These are phyloP conservation scores for Sphaerodactylus townsendi DNA, from an alignment of 2,113 vertebrate species.

Conservation along the genomic window DNA sequence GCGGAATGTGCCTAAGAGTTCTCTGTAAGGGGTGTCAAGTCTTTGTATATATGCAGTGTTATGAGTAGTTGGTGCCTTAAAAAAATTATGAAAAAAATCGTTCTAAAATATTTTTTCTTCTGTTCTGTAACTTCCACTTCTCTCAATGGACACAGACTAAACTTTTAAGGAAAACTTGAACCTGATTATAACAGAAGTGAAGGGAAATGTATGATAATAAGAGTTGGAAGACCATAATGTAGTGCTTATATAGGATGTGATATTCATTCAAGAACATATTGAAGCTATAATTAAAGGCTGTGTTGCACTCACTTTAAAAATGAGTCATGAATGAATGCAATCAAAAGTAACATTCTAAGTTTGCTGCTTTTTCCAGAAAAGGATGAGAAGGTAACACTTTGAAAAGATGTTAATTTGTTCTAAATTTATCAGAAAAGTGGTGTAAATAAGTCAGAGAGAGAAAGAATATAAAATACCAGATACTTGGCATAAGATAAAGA, in stretches of 20 bases:
- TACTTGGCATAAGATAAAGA: neutral
- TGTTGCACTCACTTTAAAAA: slow-evolving; percentile 70
- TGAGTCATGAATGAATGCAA: slow-evolving; percentile 70
- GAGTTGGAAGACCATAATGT: slow-evolving; percentile 69
- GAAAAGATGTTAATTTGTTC: slow-evolving; percentile 50
- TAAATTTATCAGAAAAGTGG: slow-evolving; percentile 43
- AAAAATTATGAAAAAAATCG: too few species aligned
- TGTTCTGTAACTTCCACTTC: neutral
- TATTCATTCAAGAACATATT: slow-evolving; percentile 70
- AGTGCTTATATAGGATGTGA: slow-evolving; percentile 67
- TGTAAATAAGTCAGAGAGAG: slow-evolving; percentile 13
- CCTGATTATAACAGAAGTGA: slow-evolving; percentile 58
- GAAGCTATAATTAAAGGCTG: slow-evolving; percentile 70
- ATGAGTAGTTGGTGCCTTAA: too few species aligned
- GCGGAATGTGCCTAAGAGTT: too few species aligned
- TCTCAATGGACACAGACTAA: neutral
- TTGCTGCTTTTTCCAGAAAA: slow-evolving; percentile 62
- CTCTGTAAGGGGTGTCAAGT: too few species aligned
- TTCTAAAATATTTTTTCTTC: too few species aligned
- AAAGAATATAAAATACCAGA: slow-evolving; percentile 22
- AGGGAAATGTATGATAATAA: slow-evolving; percentile 61
- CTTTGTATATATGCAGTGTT: too few species aligned
- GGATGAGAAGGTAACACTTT: slow-evolving; percentile 51
- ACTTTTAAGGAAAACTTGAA: slow-evolving; percentile 46
- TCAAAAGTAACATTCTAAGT: slow-evolving; percentile 70